phyloP scores from a whole-genome alignment of 2,888 invertebrate genomes.

The Epinotia bilunana region DNA sequence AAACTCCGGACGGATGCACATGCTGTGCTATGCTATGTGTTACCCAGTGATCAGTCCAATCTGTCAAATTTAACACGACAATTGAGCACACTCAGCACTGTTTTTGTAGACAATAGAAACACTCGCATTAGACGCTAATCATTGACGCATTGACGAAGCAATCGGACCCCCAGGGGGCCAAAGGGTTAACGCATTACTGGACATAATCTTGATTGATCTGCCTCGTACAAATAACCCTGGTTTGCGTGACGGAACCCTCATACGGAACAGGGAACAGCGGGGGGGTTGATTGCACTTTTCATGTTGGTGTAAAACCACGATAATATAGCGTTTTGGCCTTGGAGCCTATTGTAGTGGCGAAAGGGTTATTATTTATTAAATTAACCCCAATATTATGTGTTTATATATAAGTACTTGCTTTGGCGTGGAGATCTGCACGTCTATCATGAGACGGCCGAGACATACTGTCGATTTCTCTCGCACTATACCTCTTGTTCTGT shows the following conservation, averaged over 20 bases:
- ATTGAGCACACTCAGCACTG: background rate
- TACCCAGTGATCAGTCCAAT: background rate
- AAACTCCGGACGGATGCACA: background rate
- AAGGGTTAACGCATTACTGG: slow-evolving; percentile 76
- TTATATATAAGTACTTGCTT: background rate
- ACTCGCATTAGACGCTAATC: slow-evolving; percentile 68
- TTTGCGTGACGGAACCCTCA: slow-evolving; percentile 56
- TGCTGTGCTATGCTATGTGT: background rate
- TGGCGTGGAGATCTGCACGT: background rate
- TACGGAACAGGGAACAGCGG: slow-evolving; percentile 27
- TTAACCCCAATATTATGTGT: background rate
- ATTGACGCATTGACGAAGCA: slow-evolving; percentile 78
- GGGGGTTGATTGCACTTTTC: slow-evolving; percentile 65
- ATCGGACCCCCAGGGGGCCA: slow-evolving; percentile 61
- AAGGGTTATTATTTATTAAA: slow-evolving; percentile 17
- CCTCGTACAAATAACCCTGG: slow-evolving; percentile 74
- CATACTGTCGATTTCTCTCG: too few species aligned
- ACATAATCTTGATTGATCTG: slow-evolving; percentile 83
- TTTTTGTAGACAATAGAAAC: slow-evolving; percentile 15
- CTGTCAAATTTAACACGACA: background rate
- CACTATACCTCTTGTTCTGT: too few species aligned
- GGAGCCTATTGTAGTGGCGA: slow-evolving; percentile 2
- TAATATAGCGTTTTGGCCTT: slow-evolving; percentile 22
- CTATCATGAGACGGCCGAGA: too few species aligned
- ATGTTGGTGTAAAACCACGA: slow-evolving; percentile 35